Conservation (phyloP, 2,888 invertebrate genomes). For the Nasonovia ribisnigri region DNA sequence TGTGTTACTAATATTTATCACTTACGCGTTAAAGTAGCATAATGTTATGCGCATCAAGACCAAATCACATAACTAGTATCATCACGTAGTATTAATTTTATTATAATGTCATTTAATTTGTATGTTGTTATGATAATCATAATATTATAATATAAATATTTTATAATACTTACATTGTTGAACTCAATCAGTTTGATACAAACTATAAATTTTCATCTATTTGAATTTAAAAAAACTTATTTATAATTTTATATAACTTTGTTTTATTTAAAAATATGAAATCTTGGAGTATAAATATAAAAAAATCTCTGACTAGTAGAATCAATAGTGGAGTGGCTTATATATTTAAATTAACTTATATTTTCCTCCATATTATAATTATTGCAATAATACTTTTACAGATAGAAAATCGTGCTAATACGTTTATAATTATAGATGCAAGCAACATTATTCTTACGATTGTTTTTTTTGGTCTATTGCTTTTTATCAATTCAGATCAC, state of each 20-base stretch:
- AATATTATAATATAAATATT: conserved; percentile 10
- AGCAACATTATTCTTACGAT: neutral
- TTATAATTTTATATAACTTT: neutral
- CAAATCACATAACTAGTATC: neutral
- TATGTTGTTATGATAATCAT: neutral
- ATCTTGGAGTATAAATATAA: neutral
- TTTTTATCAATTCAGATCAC: neutral
- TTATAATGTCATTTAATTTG: neutral
- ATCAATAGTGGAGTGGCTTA: neutral
- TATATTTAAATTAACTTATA: neutral
- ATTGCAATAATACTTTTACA: neutral
- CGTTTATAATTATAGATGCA: neutral
- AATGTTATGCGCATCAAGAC: neutral
- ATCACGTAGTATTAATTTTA: neutral
- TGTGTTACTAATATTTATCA: neutral
- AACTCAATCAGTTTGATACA: neutral
- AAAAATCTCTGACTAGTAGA: neutral
- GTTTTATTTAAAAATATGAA: neutral
- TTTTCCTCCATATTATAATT: conserved; percentile 31
- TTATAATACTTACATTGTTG: neutral
- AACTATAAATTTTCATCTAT: neutral
- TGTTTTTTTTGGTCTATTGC: neutral
- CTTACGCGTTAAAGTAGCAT: neutral
- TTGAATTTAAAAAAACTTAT: neutral
- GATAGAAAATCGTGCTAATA: neutral